Evolutionary conservation across 2,888 invertebrate species (phyloP), one percentile per base, ranked within the genome.

Genomic region (Glaucopsyche alexis): DNA sequence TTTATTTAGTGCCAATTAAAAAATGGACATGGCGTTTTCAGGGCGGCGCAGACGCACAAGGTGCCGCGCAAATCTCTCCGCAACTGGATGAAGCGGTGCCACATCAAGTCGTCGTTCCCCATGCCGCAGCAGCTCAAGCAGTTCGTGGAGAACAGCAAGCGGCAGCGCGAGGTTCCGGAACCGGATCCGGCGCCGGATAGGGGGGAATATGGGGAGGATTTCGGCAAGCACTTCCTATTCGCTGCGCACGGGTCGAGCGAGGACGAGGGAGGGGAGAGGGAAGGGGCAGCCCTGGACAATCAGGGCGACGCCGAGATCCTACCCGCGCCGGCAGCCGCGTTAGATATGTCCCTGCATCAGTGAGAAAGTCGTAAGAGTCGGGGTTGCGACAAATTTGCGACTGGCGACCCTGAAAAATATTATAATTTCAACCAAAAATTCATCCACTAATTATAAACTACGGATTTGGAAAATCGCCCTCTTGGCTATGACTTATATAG

Each of bases 71-170:
- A 94, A 73, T 94, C 94, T 0, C 86, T 94, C 0, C 88, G 94
- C 4, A 94, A 94, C 83, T 94, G 94, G 94, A 94, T 94, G 94
- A 94, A 94, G 77, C 85, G 94, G 0, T 94, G 94, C 81, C 93
- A 94, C 83, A 94, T 94, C 14, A 94, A 94, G 74, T 94, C 94
- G 0, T 93, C 94, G 0, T 94, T 93, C 83, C 94, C 94, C 0
- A 94, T 94, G 94, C 94, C 94, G 1, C 93, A 94, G 55, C 94
- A 94, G 75, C 80, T 94, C 0, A 93, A 94, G 73, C 94, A 94
- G 72, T 94, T 94, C 74, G 94, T 94, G 0, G 94, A 93, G 72
- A 94, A 94, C 79, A 93, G 92, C 83, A 92, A 91, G 75, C 90
- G 87, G 75, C 92, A 92, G 75, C 90, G 93, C 29, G 92, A 92